Conservation (phyloP, 1,140 invertebrate genomes). For the Daktulosphaira vitifoliae region DNA sequence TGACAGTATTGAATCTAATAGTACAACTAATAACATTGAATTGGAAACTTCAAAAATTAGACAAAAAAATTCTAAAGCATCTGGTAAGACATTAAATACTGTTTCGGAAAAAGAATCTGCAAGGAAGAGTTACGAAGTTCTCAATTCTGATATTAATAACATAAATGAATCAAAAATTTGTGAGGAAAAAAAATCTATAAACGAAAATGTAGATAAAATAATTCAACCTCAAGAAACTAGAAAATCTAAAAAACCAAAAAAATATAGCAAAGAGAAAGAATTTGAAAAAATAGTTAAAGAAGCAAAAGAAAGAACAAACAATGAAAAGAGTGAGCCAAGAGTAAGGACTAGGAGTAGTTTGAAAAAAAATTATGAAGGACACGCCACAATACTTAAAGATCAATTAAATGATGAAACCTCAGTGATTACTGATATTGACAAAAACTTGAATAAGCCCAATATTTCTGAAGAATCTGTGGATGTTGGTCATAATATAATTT, state of each 20-base stretch:
- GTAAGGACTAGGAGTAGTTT: constrained; percentile 6
- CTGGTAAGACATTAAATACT: no score
- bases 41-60: no score
- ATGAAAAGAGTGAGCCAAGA: background rate
- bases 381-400: no score
- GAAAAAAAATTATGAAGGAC: background rate
- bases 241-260: constrained; percentile 14
- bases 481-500: constrained; percentile 1
- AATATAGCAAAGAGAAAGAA: constrained; percentile 18
- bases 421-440: background rate
- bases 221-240: no score
- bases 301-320: background rate
- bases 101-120: no score
- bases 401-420: background rate
- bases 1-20: background rate
- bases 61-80: no score
- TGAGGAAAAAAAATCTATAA: background rate
- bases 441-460: background rate
- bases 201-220: no score
- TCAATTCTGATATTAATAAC: no score
- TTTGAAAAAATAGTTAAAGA: constrained; percentile 28
- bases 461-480: background rate
- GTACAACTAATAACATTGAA: background rate
- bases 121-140: no score
- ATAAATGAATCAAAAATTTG: background rate